A percentile compares a stretch with the other conserved stretches of the same genome.
phyloP scores from a whole-genome alignment of 2,113 vertebrate species.

The Dasypus novemcinctus region DNA sequence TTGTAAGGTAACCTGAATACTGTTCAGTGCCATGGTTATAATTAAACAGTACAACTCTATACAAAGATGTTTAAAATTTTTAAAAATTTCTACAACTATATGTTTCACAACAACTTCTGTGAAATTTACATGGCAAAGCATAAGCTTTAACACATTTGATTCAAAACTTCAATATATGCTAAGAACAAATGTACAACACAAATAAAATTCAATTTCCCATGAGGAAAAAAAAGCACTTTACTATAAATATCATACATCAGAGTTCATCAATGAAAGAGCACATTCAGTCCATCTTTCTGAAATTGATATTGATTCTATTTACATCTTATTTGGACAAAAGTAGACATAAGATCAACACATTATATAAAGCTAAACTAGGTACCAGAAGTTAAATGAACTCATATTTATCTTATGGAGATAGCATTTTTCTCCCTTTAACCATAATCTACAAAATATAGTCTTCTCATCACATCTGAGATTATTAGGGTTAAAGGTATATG shows the following conservation, averaged over 20 bases:
- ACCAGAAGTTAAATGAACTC: conserved; percentile 79
- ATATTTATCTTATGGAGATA: conserved; percentile 79
- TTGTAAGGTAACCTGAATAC: conserved; percentile 87
- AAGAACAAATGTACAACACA: conserved; percentile 84
- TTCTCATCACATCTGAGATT: conserved; percentile 87
- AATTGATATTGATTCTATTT: conserved; percentile 77
- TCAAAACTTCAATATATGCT: conserved; percentile 82
- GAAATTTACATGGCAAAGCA: conserved; percentile 85
- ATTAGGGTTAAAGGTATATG: conserved; percentile 83
- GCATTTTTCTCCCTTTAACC: conserved; percentile 81
- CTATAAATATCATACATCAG: conserved; percentile 81
- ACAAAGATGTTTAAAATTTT: conserved; percentile 87
- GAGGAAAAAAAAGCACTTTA: conserved; percentile 79
- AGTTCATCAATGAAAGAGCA: conserved; percentile 79
- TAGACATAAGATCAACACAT: conserved; percentile 77
- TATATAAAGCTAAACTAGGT: conserved; percentile 76
- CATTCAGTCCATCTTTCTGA: conserved; percentile 73
- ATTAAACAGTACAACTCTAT: conserved; percentile 86
- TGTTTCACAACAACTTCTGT: conserved; percentile 85
- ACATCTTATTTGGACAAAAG: conserved; percentile 75
- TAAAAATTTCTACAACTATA: conserved; percentile 84
- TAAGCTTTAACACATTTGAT: conserved; percentile 85
- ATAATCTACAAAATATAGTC: conserved; percentile 85
- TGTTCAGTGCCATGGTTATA: conserved; percentile 87
- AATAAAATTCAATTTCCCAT: conserved; percentile 85